These are phyloP conservation scores for Bradynema listronoti DNA, from an alignment of 1,140 invertebrate genomes.

Conservation along the genomic window DNA sequence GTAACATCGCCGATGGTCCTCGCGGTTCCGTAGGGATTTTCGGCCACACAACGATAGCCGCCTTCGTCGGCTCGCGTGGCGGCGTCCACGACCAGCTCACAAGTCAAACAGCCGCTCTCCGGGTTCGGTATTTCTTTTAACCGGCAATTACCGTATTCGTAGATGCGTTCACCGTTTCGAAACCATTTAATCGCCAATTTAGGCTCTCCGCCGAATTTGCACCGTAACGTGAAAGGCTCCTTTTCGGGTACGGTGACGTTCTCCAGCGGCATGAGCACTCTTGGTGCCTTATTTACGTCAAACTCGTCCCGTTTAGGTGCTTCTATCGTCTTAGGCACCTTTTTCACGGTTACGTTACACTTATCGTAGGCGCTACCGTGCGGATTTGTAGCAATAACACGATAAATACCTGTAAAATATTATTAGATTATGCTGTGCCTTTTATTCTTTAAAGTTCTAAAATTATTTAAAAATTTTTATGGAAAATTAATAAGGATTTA, in stretches of 20 bases:
- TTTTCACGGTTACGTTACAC: conserved; percentile 50
- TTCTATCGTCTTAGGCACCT: conserved; percentile 25
- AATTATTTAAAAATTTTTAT: conserved; percentile 1
- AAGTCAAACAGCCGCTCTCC: conserved; percentile 66
- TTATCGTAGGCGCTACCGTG: conserved; percentile 55
- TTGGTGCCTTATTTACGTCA: conserved; percentile 52
- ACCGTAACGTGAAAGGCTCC: conserved; percentile 71
- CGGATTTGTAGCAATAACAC: conserved; percentile 56
- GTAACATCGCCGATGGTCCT: conserved; percentile 50
- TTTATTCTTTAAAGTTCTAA: background rate
- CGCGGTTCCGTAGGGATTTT: conserved; percentile 50
- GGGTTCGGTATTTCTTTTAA: conserved; percentile 25
- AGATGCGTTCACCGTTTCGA: conserved; percentile 54
- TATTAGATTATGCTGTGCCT: no score
- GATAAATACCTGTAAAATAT: conserved; percentile 23
- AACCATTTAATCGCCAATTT: conserved; percentile 67
- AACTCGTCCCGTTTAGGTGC: conserved; percentile 18
- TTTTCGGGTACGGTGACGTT: conserved; percentile 63
- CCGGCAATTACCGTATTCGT: conserved; percentile 47
- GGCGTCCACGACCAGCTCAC: conserved; percentile 71
- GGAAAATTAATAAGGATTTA: no score
- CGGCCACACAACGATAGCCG: conserved; percentile 66
- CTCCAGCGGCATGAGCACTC: conserved; percentile 50
- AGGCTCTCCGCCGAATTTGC: conserved; percentile 76
- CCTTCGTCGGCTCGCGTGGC: conserved; percentile 69